Base-by-base conservation (phyloP, 2,113 vertebrate species). In the Synodontis membranacea region DNA sequence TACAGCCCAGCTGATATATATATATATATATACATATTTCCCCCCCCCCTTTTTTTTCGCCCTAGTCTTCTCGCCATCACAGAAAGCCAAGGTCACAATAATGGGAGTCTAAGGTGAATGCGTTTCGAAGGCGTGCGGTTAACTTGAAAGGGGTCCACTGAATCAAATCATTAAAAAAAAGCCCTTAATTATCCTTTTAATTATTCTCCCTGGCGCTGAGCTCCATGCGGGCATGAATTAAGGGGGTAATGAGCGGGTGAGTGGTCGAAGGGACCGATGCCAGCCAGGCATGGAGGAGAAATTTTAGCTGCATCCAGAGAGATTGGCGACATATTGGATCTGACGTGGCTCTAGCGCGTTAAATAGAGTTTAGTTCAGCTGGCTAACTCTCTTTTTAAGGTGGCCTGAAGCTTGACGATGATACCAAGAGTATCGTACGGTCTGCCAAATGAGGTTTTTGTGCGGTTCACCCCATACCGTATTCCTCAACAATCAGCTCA, bases 141-240 rank as follows among this genome's bases (percentile, higher is more conserved):
- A 91, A 88, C 85, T 82, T 84, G 80, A 89, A 91, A 88, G 82
- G 56, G 91, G 93, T 91, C 93, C 94, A 94, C 93, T 95, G 95
- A 96, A 95, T 96, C 94, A 96, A 95, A 96, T 96, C 93, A 95
- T 96, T 96, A 95, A 94, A 95, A 89, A 81, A 84, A 94, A 95
- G 92, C 92, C 91, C 92, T 93, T 95, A 95, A 95, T 96, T 95
- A 95, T 94, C 93, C 93, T 88, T 93, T 94, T 95, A 94, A 96
- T 96, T 96, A 94, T 95, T 95, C 93, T 92, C 90, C 87, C 92
- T 92, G 91, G 93, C 92, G 90, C 89, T 89, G 89, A 90, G 86
- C 92, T 93, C 90, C 83, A 89, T 89, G 89, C 86, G 87, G 81
- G 86, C 89, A 89, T 88, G 90, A 90, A 90, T 92, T 89, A 90